Conservation (phyloP, 64 coral and sea anemone species). For the Anthopleura sola region DNA sequence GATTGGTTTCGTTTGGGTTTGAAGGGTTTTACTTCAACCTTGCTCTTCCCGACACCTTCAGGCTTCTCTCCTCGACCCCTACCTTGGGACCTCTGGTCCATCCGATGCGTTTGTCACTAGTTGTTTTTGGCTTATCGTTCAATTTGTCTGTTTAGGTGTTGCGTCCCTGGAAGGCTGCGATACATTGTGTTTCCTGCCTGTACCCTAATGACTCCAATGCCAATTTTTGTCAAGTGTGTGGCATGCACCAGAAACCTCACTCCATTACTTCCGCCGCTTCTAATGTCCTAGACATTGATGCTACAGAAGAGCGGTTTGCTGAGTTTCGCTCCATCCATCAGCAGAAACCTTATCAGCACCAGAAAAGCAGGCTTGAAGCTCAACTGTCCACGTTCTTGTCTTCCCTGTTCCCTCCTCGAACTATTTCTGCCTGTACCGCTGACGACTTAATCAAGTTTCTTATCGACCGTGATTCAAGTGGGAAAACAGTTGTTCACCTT, state of each 20-base stretch:
- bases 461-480: slow-evolving; percentile 7
- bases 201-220: slow-evolving; percentile 7
- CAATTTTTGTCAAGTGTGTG: slow-evolving; percentile 23
- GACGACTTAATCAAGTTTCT: slow-evolving; percentile 29
- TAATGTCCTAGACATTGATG: too few species aligned
- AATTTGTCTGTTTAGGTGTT: not conserved
- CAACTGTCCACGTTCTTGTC: slow-evolving; percentile 1
- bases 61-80: not conserved
- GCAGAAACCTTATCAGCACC: slow-evolving; percentile 14
- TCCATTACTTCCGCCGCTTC: not conserved
- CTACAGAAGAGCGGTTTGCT: slow-evolving; percentile 13
- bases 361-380: not conserved
- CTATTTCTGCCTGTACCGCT: not conserved
- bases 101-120: not conserved
- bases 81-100: slow-evolving; percentile 21
- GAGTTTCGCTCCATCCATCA: not conserved
- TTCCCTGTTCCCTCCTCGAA: not conserved
- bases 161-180: slow-evolving; percentile 43
- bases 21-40: too few species aligned
- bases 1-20: too few species aligned
- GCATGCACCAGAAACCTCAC: not conserved
- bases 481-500: slow-evolving; percentile 15
- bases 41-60: too few species aligned
- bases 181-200: not conserved
- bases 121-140: not conserved